phyloP scores from a whole-genome alignment of 1,140 invertebrate species.

The Hypsibius dujardini region DNA sequence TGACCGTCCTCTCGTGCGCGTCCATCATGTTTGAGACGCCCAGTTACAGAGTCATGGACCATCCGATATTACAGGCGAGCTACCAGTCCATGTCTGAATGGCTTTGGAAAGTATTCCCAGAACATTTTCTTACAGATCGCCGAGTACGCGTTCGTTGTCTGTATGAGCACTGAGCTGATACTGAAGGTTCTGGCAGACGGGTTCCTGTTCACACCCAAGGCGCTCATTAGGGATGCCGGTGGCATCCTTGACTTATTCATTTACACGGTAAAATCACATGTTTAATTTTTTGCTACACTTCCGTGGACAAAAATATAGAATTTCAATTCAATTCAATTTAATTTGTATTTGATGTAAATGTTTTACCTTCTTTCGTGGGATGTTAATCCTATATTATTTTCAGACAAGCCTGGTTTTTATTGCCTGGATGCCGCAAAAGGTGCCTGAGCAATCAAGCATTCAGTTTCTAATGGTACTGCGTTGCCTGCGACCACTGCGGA shows the following conservation, averaged over 20 bases:
- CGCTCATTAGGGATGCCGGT: slow-evolving; percentile 88
- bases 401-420: slow-evolving; percentile 81
- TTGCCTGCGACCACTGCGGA: slow-evolving; percentile 81
- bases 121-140: slow-evolving; percentile 70
- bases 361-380: background rate
- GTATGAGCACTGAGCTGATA: slow-evolving; percentile 87
- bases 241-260: slow-evolving; percentile 93
- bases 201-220: slow-evolving; percentile 95
- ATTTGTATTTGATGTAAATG: slow-evolving; percentile 17
- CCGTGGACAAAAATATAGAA: too few relatives aligned
- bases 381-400: slow-evolving; percentile 23
- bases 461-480: slow-evolving; percentile 89
- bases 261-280: slow-evolving; percentile 63
- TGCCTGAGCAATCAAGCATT: slow-evolving; percentile 72
- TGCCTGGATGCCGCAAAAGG: slow-evolving; percentile 80
- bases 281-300: too few relatives aligned
- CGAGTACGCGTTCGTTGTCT: slow-evolving; percentile 92
- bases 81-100: background rate
- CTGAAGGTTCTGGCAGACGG: slow-evolving; percentile 94
- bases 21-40: slow-evolving; percentile 99
- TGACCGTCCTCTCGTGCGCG: slow-evolving; percentile 86
- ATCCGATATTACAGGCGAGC: slow-evolving; percentile 32
- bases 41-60: slow-evolving; percentile 45
- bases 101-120: slow-evolving; percentile 39
- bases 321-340: background rate